These are phyloP conservation scores for Oscheius sp. DNA, from an alignment of 2,888 invertebrate species.

Conservation along the genomic window DNA sequence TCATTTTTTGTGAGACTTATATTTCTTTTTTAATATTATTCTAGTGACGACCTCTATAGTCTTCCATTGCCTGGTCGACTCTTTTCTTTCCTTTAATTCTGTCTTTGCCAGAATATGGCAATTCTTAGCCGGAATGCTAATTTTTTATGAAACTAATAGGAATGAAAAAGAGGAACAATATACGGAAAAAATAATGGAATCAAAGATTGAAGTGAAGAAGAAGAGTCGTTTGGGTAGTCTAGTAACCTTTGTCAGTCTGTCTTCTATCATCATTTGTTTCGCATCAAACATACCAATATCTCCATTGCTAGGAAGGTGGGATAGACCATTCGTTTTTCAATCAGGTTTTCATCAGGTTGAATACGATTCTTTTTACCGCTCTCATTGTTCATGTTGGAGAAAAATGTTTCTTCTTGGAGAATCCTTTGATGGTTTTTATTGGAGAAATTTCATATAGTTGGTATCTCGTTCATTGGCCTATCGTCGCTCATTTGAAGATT, in stretches of 20 bases:
- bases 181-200: not conserved
- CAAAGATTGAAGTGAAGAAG: not conserved
- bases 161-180: not conserved
- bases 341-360: no score
- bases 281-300: no score
- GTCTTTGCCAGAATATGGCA: conserved; percentile 21
- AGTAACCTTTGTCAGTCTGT: no score
- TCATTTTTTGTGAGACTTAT: not conserved
- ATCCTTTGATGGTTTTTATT: not conserved
- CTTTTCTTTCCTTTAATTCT: conserved; percentile 10
- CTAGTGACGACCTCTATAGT: not conserved
- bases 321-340: no score
- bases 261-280: no score
- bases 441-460: conserved; percentile 12
- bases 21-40: not conserved
- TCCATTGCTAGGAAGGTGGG: no score
- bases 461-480: conserved; percentile 18
- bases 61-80: not conserved
- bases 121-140: not conserved
- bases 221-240: no score
- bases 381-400: conserved; percentile 14
- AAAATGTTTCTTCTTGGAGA: not conserved
- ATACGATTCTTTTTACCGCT: conserved; percentile 4
- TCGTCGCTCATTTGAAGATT: conserved; percentile 1
- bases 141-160: not conserved